Evolutionary conservation across 2,888 invertebrate species (phyloP), one percentile per base, ranked within the genome.

Genomic region (Hydraecia micacea): DNA sequence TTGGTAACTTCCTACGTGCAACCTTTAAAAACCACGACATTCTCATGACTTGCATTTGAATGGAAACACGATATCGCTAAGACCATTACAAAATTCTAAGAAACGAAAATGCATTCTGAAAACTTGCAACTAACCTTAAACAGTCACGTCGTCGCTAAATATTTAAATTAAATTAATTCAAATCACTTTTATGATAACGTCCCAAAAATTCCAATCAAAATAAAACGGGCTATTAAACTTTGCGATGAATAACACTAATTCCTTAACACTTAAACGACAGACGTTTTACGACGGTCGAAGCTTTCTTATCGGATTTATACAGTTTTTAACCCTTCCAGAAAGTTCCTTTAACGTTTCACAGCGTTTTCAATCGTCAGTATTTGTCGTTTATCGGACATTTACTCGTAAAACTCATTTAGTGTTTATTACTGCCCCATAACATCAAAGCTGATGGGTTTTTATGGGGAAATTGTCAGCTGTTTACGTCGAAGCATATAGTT

Each of bases 341-440:
- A 42, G 82, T 80, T 79, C 71, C 46, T 82, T 75, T 73, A 77
- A 75, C 78, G 73, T 83, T 88, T 83, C 77, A 83, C 73, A 71
- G 81, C 79, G 65, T 81, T 86, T 81, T 83, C 88, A 84, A 83
- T 88, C 78, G 81, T 77, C 73, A 67, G 76, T 73, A 84, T 83
- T 88, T 75, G 84, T 84, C 87, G 79, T 88, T 86, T 84, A 87
- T 79, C 70, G 77, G 58, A 62, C 79, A 71, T 88, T 87, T 74
- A 78, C 67, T 88, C 80, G 87, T 88, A 84, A 88, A 85, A 86
- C 83, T 84, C 81, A 84, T 85, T 88, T 75, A 84, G 80, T 83
- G 79, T 87, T 83, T 80, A 87, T 86, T 87, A 86, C 77, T 70
- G 58, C 25, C 63, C 49, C 55, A 75, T 83, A 83, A 75, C 77